These are phyloP conservation scores for Furcifer pardalis DNA, from an alignment of 2,797 vertebrate species.

Conservation along the genomic window DNA sequence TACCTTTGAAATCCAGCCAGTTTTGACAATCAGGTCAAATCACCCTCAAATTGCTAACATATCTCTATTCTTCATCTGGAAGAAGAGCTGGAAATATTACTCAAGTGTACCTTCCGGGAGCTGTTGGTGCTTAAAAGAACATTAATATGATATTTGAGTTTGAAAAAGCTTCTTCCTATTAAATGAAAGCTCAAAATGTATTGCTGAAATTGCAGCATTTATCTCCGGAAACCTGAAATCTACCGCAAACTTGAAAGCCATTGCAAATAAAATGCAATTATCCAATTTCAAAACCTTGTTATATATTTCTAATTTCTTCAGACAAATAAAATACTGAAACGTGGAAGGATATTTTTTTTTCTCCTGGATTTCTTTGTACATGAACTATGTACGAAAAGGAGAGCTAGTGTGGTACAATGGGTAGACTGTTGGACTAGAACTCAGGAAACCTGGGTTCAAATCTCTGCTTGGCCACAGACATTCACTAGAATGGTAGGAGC, in stretches of 20 bases:
- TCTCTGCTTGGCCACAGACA: too few species aligned
- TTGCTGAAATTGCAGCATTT: not conserved
- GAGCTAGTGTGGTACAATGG: too few species aligned
- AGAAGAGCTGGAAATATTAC: not conserved
- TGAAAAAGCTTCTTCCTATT: not conserved
- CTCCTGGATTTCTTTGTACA: not conserved
- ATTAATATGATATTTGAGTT: not conserved
- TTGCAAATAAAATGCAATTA: not conserved
- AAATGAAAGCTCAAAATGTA: not conserved
- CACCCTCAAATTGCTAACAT: not conserved
- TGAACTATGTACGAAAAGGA: too few species aligned
- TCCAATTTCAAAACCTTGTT: not conserved
- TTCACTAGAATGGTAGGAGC: too few species aligned
- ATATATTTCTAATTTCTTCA: not conserved
- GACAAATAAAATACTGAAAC: not conserved
- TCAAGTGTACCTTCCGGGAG: not conserved
- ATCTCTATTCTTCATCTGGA: not conserved
- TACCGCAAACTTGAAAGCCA: not conserved
- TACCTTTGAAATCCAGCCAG: not conserved
- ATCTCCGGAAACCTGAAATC: not conserved
- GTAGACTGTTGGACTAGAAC: too few species aligned
- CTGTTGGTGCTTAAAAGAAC: not conserved
- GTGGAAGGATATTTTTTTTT: not conserved
- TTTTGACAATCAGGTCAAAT: slow-evolving; percentile 24
- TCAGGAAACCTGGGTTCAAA: too few species aligned